Evolutionary conservation across 2,888 invertebrate species (phyloP).

Genomic region (Dicranocentrus wangi): DNA sequence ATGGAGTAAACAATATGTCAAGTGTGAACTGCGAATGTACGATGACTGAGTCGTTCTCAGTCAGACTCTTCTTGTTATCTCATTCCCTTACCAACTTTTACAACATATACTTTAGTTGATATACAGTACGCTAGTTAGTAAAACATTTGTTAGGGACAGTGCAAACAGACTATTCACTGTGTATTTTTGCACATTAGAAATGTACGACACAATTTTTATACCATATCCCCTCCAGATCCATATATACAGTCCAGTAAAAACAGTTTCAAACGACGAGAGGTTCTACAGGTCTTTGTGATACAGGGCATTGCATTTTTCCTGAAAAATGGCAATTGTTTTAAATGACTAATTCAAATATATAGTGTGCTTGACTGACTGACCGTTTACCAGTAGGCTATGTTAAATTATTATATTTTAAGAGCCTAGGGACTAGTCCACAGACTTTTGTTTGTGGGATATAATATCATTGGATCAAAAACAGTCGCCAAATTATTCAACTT

Average conservation of each 20-base stretch:
- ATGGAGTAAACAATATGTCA: no score
- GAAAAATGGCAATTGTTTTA: slow-evolving; percentile 40
- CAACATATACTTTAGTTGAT: slow-evolving; percentile 13
- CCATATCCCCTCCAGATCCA: slow-evolving; percentile 4
- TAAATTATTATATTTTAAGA: not conserved
- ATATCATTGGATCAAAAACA: slow-evolving; percentile 5
- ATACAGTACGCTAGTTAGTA: slow-evolving; percentile 1
- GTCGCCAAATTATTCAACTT: slow-evolving; percentile 21
- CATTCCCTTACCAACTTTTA: slow-evolving; percentile 32
- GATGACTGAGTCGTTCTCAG: slow-evolving; percentile 26
- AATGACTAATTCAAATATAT: slow-evolving; percentile 18
- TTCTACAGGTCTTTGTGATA: slow-evolving; percentile 59
- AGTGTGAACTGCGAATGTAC: not conserved
- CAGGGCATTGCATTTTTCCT: slow-evolving; percentile 46
- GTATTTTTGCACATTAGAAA: not conserved
- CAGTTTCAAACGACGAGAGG: slow-evolving; percentile 61
- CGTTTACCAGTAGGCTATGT: slow-evolving; percentile 52
- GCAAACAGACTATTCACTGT: slow-evolving; percentile 44
- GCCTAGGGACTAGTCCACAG: not conserved
- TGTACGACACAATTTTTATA: not conserved
- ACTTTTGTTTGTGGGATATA: not conserved
- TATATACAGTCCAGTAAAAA: slow-evolving; percentile 17
- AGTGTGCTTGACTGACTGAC: slow-evolving; percentile 61
- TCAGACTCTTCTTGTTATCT: slow-evolving; percentile 56
- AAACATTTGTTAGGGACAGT: slow-evolving; percentile 57